phyloP scores from a whole-genome alignment of 1,140 invertebrate species.

The Chlorops oryzae region DNA sequence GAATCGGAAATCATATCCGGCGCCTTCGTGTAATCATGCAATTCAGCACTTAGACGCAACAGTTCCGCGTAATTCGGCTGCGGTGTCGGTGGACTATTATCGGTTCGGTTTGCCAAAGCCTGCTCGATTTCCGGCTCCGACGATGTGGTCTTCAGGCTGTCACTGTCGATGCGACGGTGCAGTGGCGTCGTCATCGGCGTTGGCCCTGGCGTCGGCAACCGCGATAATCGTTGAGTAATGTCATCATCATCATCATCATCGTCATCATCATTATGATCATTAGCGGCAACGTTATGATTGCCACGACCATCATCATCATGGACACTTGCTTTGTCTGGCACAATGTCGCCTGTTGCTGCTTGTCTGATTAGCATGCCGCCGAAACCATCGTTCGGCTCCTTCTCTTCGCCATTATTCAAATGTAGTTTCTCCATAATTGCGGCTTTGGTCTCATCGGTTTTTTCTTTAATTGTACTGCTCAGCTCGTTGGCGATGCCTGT shows the following conservation, averaged over 20 bases:
- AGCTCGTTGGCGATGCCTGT: conserved; percentile 39
- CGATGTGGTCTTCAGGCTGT: conserved; percentile 42
- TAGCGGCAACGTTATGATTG: neutral
- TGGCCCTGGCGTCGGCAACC: conserved; percentile 21
- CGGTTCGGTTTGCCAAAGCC: conserved; percentile 29
- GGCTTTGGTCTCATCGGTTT: conserved; percentile 34
- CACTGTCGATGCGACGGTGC: conserved; percentile 22
- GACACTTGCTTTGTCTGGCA: neutral
- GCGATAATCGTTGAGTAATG: conserved; percentile 9
- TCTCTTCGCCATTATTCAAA: conserved; percentile 15
- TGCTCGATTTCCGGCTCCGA: conserved; percentile 45
- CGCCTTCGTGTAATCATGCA: neutral
- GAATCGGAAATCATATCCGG: neutral
- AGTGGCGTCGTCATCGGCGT: conserved; percentile 19
- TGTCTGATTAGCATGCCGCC: neutral
- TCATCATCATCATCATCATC: neutral
- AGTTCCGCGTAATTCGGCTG: conserved; percentile 40
- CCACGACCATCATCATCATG: neutral
- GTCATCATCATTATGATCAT: neutral
- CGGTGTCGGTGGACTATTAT: conserved; percentile 37
- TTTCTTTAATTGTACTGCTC: conserved; percentile 37
- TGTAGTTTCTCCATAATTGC: conserved; percentile 36
- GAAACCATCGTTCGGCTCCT: neutral
- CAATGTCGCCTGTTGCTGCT: too few relatives aligned
- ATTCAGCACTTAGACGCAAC: conserved; percentile 26